Base-by-base conservation (phyloP, 1,140 invertebrate species). In the Gryon sp. region DNA sequence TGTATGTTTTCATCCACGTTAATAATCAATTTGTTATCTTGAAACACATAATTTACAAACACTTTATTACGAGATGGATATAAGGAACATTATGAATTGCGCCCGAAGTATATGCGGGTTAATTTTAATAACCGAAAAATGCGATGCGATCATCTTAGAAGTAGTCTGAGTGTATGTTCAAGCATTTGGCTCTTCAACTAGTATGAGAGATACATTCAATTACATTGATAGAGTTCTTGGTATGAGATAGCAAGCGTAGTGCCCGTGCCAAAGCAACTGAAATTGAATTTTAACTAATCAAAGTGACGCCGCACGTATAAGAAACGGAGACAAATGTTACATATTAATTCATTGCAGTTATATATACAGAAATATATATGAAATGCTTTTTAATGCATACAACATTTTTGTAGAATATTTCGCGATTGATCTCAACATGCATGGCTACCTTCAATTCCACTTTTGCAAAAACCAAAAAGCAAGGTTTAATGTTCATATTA, bases 281-380 rank as follows among this genome's bases (percentile, higher is more conserved):
- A 76, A 76, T 76, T 76, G 63, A 76, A 76, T 76, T 76, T 40
- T 32, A 22, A 55, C 63, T 66, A 68, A 68, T 68, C 73, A 68
- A 60, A 62, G 65, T 22, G 43, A 70, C 20, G 65, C 16, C 15
- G 52, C 19, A 16, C 38, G 41, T 45, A 36, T 24, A 57, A 46
- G 63, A 48, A 68, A 6, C 15, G 22, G n/a, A 8, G 50, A 66
- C 62, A 55, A 66, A 65, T 53, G 60, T 65, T 65, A 65, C 48
- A 65, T 43, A 48, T 48, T 53, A 43, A 65, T 65, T 65, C 28
- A 11, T 18, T 14, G 45, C 8, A 30, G 41, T 30, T 45, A 24
- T 52, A 24, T 16, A 16, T 12, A 46, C 11, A 30, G 34, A 19
- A 12, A 26, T 34, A 16, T 43, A 34, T 45, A 19, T 11, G 8